Conservation (phyloP, 53 echinoderm and acorn worm species). For the Echinarachnius parma region DNA sequence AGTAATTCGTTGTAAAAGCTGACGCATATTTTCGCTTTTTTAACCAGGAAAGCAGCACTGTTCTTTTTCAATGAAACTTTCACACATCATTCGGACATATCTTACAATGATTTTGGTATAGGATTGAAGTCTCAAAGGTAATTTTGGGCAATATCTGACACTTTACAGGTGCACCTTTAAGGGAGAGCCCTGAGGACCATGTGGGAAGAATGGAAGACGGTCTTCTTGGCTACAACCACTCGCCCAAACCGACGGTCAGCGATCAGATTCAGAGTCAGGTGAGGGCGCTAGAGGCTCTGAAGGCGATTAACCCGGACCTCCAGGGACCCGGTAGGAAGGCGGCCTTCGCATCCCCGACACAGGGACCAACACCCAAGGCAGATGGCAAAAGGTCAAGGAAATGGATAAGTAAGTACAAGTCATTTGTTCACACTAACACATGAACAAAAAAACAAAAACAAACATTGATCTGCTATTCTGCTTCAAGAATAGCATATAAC, state of each 20-base stretch:
- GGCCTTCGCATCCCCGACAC: neutral
- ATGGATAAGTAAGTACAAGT: conserved; percentile 28
- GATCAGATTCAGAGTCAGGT: conserved; percentile 38
- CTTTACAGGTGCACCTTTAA: too few species aligned
- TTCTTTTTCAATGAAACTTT: too few species aligned
- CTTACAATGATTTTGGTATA: too few species aligned
- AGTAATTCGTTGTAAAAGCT: too few species aligned
- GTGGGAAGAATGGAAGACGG: conserved; percentile 13
- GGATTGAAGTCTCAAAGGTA: too few species aligned
- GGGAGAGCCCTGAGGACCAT: neutral
- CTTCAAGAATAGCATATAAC: too few species aligned
- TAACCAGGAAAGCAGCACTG: too few species aligned
- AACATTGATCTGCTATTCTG: too few species aligned
- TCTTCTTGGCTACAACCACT: conserved; percentile 5
- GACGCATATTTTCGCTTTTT: too few species aligned
- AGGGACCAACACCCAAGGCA: neutral
- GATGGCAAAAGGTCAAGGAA: conserved; percentile 1
- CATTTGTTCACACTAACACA: too few species aligned
- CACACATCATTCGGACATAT: too few species aligned
- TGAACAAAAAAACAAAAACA: too few species aligned
- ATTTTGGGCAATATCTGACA: neutral
- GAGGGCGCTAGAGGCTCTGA: conserved; percentile 43
- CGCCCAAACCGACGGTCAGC: conserved; percentile 1
- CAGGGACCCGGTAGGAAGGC: neutral
- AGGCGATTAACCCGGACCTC: conserved; percentile 54